Percentiles rank a stretch among this genome's conserved stretches.
Evolutionary conservation across 2,113 vertebrate genomes (phyloP).

Genomic region (Onychostoma macrolepis): DNA sequence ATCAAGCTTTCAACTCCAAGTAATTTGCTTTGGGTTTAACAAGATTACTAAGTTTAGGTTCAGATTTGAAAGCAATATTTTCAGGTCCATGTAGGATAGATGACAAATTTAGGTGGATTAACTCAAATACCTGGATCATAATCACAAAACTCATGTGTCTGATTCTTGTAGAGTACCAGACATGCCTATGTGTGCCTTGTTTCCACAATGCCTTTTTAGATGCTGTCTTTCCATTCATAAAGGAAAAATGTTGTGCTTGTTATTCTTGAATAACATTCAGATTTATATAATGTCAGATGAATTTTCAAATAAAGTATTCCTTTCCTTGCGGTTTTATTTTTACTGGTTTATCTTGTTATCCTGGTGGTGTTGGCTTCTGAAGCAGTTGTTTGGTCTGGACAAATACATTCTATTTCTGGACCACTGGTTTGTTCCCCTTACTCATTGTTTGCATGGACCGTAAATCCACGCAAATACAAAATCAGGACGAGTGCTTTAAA

Average conservation of each 20-base stretch:
- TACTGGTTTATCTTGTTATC: not conserved
- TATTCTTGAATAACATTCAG: not conserved
- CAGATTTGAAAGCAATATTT: conserved; percentile 33
- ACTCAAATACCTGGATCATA: not conserved
- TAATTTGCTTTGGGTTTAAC: conserved; percentile 16
- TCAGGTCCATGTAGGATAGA: not conserved
- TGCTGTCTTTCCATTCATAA: not conserved
- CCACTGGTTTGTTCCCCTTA: not conserved
- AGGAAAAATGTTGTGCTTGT: not conserved
- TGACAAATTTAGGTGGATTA: not conserved
- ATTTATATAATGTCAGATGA: not conserved
- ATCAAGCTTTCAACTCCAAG: conserved; percentile 18
- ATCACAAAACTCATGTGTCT: conserved; percentile 12
- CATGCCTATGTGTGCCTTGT: not conserved
- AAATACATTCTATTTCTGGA: conserved; percentile 17
- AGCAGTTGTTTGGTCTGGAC: not conserved
- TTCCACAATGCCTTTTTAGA: not conserved
- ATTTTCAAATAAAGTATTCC: too few relatives aligned
- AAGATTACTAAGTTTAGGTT: not conserved
- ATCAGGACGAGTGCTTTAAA: not conserved
- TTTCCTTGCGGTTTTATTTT: not conserved
- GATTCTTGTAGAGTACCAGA: not conserved
- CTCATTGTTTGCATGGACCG: conserved; percentile 2
- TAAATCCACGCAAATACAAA: conserved; percentile 7
- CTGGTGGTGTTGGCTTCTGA: not conserved